Evolutionary conservation across 2,797 vertebrate genomes (phyloP).

Genomic region (Aulostomus chinensis): DNA sequence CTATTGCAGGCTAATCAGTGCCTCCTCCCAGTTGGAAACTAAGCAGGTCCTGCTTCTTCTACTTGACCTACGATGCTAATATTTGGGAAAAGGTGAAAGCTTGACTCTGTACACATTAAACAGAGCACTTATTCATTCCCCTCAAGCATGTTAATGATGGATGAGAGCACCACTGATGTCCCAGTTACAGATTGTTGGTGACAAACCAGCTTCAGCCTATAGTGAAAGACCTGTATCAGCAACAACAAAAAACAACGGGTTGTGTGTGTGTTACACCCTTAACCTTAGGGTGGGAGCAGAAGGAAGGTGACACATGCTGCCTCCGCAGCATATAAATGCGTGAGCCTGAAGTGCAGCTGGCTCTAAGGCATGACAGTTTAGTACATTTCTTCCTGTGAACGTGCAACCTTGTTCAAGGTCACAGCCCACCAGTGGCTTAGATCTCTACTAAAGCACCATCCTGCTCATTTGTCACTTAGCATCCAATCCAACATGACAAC

Average conservation of each 20-base stretch:
- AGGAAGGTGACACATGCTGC: slow-evolving; percentile 55
- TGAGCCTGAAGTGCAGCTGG: slow-evolving; percentile 23
- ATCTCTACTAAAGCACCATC: slow-evolving; percentile 34
- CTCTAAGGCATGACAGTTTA: slow-evolving; percentile 46
- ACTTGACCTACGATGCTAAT: slow-evolving; percentile 40
- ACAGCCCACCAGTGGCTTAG: slow-evolving; percentile 38
- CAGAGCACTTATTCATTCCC: background rate
- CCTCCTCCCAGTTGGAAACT: slow-evolving; percentile 19
- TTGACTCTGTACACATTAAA: slow-evolving; percentile 34
- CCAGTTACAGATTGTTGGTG: slow-evolving; percentile 58
- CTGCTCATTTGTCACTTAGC: slow-evolving; percentile 38
- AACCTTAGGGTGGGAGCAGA: slow-evolving; percentile 50
- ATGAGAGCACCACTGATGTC: slow-evolving; percentile 19
- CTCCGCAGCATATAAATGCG: slow-evolving; percentile 68
- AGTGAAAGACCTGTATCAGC: slow-evolving; percentile 52
- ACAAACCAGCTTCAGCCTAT: slow-evolving; percentile 42
- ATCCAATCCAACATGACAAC: slow-evolving; percentile 70
- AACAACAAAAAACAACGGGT: slow-evolving; percentile 19
- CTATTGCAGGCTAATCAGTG: slow-evolving; percentile 45
- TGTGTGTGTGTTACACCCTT: slow-evolving; percentile 29
- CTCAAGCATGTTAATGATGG: slow-evolving; percentile 23
- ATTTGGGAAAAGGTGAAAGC: slow-evolving; percentile 20
- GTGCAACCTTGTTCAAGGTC: slow-evolving; percentile 61
- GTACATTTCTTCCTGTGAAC: slow-evolving; percentile 33
- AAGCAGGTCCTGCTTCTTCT: slow-evolving; percentile 16